phyloP scores from a whole-genome alignment of 2,888 invertebrate species.

The Mactromeris polynyma region DNA sequence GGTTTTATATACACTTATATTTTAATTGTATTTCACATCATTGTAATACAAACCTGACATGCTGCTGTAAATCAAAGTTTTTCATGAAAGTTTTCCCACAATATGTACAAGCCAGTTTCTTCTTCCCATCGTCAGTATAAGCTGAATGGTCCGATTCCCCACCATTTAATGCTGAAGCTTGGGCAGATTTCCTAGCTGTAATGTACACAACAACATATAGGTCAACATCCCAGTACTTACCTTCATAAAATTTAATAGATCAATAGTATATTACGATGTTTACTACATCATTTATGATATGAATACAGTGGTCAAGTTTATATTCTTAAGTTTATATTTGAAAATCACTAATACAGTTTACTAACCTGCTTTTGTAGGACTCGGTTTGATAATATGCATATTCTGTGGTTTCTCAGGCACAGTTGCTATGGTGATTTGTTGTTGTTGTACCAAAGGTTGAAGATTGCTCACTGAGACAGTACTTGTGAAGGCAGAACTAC shows the following conservation, averaged over 20 bases:
- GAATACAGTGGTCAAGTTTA: too few species aligned
- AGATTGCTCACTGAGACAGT: slow-evolving; percentile 69
- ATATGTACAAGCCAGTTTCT: slow-evolving; percentile 87
- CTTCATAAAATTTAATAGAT: too few species aligned
- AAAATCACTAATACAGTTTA: too few species aligned
- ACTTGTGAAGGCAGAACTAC: slow-evolving; percentile 73
- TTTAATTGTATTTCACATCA: too few species aligned
- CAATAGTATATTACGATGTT: too few species aligned
- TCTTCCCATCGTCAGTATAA: slow-evolving; percentile 68
- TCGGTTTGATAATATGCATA: slow-evolving; percentile 74
- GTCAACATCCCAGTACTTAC: too few species aligned
- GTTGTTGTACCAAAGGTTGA: slow-evolving; percentile 71
- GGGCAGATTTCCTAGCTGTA: slow-evolving; percentile 77
- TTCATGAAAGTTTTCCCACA: slow-evolving; percentile 90
- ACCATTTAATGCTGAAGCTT: slow-evolving; percentile 57
- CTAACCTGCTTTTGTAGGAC: slow-evolving; percentile 82
- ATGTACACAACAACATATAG: too few species aligned
- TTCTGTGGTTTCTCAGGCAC: slow-evolving; percentile 65
- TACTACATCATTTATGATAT: too few species aligned
- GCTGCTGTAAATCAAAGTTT: slow-evolving; percentile 90
- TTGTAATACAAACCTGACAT: slow-evolving; percentile 87
- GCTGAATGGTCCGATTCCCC: slow-evolving; percentile 42
- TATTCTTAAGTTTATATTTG: too few species aligned
- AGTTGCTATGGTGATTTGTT: slow-evolving; percentile 67
- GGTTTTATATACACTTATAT: too few species aligned